Conservation (phyloP, 2,888 invertebrate species). For the Campopleginae sp. region DNA sequence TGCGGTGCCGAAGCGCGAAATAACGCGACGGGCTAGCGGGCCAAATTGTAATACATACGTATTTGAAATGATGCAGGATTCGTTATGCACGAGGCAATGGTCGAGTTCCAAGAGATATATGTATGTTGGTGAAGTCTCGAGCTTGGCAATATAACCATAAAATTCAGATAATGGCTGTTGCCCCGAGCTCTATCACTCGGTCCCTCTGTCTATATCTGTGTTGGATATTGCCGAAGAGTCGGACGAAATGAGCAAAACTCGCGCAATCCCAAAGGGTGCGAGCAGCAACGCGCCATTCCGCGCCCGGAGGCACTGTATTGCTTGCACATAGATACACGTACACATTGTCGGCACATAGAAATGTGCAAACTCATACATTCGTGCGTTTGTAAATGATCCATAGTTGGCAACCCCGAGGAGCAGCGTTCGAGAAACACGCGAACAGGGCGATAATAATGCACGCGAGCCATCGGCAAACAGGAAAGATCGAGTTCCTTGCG, state of each 20-base stretch:
- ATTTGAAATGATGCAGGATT: conserved; percentile 77
- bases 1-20: conserved; percentile 38
- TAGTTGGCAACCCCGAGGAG: neutral
- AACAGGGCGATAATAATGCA: conserved; percentile 38
- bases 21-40: conserved; percentile 69
- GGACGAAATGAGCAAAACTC: conserved; percentile 71
- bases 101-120: conserved; percentile 67
- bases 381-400: neutral
- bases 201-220: conserved; percentile 19
- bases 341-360: neutral
- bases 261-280: conserved; percentile 65
- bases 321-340: conserved; percentile 20
- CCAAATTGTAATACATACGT: conserved; percentile 78
- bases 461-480: conserved; percentile 37
- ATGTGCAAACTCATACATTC: neutral
- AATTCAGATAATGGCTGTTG: conserved; percentile 83
- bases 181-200: conserved; percentile 71
- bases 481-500: conserved; percentile 32
- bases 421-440: conserved; percentile 41
- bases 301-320: conserved; percentile 58
- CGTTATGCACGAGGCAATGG: conserved; percentile 74
- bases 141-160: conserved; percentile 83
- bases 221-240: conserved; percentile 72
- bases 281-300: conserved; percentile 46
- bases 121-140: conserved; percentile 63